Evolutionary conservation across 1,140 invertebrate species (phyloP).

Genomic region (Tetranychus cinnabarinus): DNA sequence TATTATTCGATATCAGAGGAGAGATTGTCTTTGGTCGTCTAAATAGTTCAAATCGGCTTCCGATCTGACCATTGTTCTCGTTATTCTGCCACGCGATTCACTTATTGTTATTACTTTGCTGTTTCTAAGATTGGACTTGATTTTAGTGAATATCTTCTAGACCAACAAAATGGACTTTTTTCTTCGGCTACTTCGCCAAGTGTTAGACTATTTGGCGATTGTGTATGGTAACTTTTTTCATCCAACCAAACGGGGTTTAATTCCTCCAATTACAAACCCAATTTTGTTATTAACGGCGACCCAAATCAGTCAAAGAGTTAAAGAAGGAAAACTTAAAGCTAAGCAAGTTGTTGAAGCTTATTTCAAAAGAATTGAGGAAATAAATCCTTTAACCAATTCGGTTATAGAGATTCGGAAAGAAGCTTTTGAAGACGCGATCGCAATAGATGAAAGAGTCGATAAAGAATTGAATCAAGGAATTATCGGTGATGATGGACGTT

Average conservation of each 20-base stretch:
- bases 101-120: too few species aligned
- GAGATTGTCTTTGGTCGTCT: too few species aligned
- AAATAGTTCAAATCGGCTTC: too few species aligned
- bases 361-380: conserved; percentile 45
- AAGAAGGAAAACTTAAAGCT: conserved; percentile 4
- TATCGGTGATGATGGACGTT: conserved; percentile 24
- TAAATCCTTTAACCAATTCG: conserved; percentile 56
- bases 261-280: neutral
- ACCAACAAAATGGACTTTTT: neutral
- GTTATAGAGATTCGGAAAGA: conserved; percentile 50
- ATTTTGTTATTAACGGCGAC: neutral
- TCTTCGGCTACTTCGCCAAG: neutral
- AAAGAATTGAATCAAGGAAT: neutral
- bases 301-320: neutral
- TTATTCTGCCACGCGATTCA: too few species aligned
- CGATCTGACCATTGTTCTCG: too few species aligned
- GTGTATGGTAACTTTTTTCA: neutral
- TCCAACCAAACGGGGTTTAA: neutral
- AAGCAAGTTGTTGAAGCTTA: conserved; percentile 25
- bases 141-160: too few species aligned
- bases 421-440: conserved; percentile 43
- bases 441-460: conserved; percentile 39
- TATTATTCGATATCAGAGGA: too few species aligned
- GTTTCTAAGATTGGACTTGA: too few species aligned
- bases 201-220: neutral